Evolutionary conservation across 2,797 vertebrate species (phyloP).

Genomic region (Hafferia zeledoni): DNA sequence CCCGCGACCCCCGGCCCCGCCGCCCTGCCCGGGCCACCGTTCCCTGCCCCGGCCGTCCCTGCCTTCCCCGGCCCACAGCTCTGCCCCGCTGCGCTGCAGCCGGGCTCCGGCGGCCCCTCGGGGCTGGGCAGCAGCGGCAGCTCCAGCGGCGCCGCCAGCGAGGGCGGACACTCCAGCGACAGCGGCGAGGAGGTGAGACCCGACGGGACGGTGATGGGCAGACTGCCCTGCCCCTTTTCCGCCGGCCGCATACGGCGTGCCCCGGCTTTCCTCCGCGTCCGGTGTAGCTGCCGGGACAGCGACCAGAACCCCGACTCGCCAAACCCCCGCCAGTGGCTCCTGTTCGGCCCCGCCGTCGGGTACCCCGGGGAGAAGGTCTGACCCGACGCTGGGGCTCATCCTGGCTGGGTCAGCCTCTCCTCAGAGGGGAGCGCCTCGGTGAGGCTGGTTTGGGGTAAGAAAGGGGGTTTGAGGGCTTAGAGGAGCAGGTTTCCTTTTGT

Average conservation of each 20-base stretch:
- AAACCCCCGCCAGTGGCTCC: neutral
- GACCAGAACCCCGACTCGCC: neutral
- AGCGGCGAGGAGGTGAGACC: constrained; percentile 80
- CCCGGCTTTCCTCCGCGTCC: neutral
- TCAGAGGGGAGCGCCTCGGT: neutral
- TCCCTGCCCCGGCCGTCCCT: neutral
- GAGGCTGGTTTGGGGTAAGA: too few species aligned
- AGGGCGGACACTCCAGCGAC: constrained; percentile 64
- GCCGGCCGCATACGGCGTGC: too few species aligned
- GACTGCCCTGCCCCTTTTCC: neutral
- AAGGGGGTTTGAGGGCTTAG: fast-evolving
- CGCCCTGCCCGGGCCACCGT: constrained; percentile 49
- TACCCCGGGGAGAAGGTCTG: neutral
- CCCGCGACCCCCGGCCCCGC: constrained; percentile 35
- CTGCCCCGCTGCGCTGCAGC: constrained; percentile 52
- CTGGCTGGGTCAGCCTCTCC: neutral
- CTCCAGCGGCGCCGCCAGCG: constrained; percentile 83
- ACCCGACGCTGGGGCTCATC: neutral
- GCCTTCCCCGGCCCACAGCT: constrained; percentile 67
- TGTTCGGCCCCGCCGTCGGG: neutral
- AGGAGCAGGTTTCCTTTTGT: neutral
- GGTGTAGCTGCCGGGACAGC: neutral
- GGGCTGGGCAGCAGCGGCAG: constrained; percentile 80
- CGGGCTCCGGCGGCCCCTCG: constrained; percentile 50
- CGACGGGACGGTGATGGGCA: neutral